These are phyloP conservation scores for Cartodere bifasciata DNA, from an alignment of 2,888 invertebrate species.

Conservation along the genomic window DNA sequence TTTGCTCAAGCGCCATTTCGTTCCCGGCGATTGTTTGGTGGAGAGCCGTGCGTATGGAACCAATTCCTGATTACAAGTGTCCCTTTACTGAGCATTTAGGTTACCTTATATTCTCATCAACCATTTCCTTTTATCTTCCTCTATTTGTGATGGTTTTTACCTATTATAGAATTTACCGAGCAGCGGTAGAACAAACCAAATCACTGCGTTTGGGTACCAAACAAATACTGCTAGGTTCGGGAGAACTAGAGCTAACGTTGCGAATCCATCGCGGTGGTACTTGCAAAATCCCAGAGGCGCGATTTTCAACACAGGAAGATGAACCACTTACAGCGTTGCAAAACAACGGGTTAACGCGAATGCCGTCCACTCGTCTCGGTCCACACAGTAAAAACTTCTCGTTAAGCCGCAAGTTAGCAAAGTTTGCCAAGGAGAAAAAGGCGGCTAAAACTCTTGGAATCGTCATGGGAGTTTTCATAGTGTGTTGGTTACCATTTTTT, in stretches of 20 bases:
- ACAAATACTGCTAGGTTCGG: slow-evolving; percentile 73
- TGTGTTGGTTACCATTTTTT: slow-evolving; percentile 97
- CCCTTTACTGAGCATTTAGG: slow-evolving; percentile 94
- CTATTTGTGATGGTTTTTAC: slow-evolving; percentile 96
- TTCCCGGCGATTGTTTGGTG: slow-evolving; percentile 97
- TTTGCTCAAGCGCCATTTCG: slow-evolving; percentile 91
- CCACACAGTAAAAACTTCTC: slow-evolving; percentile 75
- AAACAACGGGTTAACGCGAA: slow-evolving; percentile 62
- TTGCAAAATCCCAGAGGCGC: slow-evolving; percentile 41
- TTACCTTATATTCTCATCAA: slow-evolving; percentile 93
- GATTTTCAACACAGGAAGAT: slow-evolving; percentile 52
- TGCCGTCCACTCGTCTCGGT: slow-evolving; percentile 52
- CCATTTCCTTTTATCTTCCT: slow-evolving; percentile 95
- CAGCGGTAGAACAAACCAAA: slow-evolving; percentile 83
- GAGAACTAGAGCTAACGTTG: slow-evolving; percentile 76
- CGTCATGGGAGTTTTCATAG: slow-evolving; percentile 93
- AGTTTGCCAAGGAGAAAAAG: slow-evolving; percentile 94
- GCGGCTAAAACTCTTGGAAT: slow-evolving; percentile 95
- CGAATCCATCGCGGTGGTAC: slow-evolving; percentile 88
- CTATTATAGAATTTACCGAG: slow-evolving; percentile 90
- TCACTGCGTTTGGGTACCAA: slow-evolving; percentile 87
- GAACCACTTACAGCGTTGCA: slow-evolving; percentile 66
- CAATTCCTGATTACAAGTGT: slow-evolving; percentile 75
- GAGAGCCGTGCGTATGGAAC: slow-evolving; percentile 73
- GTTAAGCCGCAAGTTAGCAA: slow-evolving; percentile 81